Percentiles rank a stretch among this genome's conserved stretches.
Evolutionary conservation across 2,113 vertebrate genomes (phyloP).

Genomic region (Mirza zaza): DNA sequence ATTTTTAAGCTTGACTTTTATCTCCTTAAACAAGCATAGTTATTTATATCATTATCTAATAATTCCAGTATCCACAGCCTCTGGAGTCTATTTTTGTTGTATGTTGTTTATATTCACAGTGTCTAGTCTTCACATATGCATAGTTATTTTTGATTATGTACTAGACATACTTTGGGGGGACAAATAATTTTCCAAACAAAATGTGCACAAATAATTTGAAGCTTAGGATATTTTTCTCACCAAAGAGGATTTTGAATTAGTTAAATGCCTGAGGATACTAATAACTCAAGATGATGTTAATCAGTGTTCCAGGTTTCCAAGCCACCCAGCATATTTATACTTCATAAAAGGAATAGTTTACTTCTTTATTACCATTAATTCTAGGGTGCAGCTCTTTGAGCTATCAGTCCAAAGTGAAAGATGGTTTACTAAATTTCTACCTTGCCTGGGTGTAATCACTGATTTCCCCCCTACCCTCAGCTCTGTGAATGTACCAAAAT

Average conservation of each 20-base stretch:
- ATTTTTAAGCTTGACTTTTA: conserved; percentile 12
- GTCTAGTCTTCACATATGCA: not conserved
- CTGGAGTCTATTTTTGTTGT: not conserved
- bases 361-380: not conserved
- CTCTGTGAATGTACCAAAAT: conserved; percentile 3
- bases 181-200: conserved; percentile 32
- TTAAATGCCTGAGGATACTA: not conserved
- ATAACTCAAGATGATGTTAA: not conserved
- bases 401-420: not conserved
- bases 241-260: not conserved
- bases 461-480: not conserved
- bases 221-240: not conserved
- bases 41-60: not conserved
- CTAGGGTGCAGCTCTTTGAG: not conserved
- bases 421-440: not conserved
- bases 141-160: not conserved
- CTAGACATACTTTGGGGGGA: not conserved
- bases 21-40: not conserved
- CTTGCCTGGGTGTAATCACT: not conserved
- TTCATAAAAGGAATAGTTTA: not conserved
- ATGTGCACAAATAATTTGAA: not conserved
- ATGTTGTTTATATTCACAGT: not conserved
- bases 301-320: not conserved
- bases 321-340: not conserved
- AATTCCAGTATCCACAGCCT: not conserved